Conservation (phyloP, 2,888 invertebrate genomes). For the Cylloceria caligata region DNA sequence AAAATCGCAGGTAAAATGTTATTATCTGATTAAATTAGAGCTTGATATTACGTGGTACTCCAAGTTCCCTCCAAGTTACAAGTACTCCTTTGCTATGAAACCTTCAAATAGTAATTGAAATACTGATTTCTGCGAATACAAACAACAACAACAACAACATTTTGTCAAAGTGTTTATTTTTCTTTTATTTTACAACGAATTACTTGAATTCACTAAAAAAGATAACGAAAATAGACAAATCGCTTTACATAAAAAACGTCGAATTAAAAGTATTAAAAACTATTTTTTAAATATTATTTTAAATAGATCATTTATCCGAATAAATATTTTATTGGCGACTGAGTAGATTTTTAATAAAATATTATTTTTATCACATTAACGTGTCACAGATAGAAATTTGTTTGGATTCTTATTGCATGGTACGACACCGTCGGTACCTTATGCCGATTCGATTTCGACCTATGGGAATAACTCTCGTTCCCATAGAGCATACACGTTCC, state of each 20-base stretch:
- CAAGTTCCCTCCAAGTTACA: too few species aligned
- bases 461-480: slow-evolving; percentile 54
- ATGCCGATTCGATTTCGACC: slow-evolving; percentile 60
- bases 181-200: slow-evolving; percentile 1
- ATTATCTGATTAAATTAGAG: too few species aligned
- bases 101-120: neutral
- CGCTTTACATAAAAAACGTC: too few species aligned
- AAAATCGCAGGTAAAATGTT: slow-evolving; percentile 47
- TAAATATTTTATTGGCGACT: too few species aligned
- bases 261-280: neutral
- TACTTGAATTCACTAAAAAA: neutral
- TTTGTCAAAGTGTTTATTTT: slow-evolving; percentile 10
- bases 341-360: too few species aligned
- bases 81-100: too few species aligned
- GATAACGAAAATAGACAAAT: neutral
- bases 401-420: slow-evolving; percentile 54
- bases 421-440: slow-evolving; percentile 56
- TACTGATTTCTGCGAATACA: neutral
- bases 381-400: slow-evolving; percentile 51
- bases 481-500: slow-evolving; percentile 43
- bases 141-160: neutral
- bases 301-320: too few species aligned
- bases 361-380: too few species aligned
- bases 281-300: neutral
- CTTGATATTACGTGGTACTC: too few species aligned